Evolutionary conservation across 2,113 vertebrate species (phyloP).

Genomic region (Colius striatus): DNA sequence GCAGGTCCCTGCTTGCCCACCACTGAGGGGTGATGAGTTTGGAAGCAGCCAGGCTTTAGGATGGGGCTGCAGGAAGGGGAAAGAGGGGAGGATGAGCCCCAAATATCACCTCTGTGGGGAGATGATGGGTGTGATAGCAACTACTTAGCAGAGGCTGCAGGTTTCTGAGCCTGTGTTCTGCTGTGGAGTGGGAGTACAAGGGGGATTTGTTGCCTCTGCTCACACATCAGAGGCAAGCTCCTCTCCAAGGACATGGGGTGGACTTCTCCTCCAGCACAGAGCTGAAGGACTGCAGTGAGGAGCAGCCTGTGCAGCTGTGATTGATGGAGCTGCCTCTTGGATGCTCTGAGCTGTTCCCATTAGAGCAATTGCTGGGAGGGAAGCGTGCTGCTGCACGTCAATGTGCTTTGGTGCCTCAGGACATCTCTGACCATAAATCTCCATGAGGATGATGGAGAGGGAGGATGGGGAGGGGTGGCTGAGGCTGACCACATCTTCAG

Average conservation of each 20-base stretch:
- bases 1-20: background rate
- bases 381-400: background rate
- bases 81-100: background rate
- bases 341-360: background rate
- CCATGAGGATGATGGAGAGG: fast-evolving
- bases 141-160: fast-evolving
- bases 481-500: background rate
- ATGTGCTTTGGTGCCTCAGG: background rate
- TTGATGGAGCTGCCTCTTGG: background rate
- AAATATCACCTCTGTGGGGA: background rate
- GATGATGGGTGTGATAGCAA: background rate
- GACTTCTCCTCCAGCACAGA: background rate
- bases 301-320: background rate
- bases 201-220: background rate
- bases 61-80: background rate
- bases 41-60: background rate
- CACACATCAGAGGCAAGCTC: fast-evolving
- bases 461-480: background rate
- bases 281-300: background rate
- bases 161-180: background rate
- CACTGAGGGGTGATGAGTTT: background rate
- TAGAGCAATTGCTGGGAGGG: background rate
- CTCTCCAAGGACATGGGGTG: background rate
- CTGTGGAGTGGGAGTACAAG: fast-evolving
- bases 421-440: background rate